A percentile compares a stretch with the other conserved stretches of the same genome.
Evolutionary conservation across 2,888 invertebrate species (phyloP).

Genomic region (Micoletzkya japonica): DNA sequence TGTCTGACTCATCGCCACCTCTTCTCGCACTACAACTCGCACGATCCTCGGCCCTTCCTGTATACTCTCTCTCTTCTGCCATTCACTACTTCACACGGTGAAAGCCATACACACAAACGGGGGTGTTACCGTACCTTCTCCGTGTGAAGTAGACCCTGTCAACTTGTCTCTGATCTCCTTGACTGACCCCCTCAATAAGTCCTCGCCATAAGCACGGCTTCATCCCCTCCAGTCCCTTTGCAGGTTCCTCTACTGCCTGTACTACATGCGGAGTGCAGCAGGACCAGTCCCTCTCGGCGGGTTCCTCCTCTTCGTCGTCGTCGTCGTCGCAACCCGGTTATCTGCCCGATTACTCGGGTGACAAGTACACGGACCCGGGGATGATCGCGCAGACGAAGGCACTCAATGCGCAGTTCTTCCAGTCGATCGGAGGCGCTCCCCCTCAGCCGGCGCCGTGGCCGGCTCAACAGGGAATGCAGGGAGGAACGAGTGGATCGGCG

Average conservation of each 20-base stretch:
- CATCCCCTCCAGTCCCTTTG: background rate
- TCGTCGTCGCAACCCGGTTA: slow-evolving; percentile 42
- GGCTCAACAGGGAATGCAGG: slow-evolving; percentile 22
- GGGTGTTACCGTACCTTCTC: too few relatives aligned
- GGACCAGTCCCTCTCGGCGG: background rate
- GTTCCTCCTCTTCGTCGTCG: background rate
- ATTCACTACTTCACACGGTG: too few relatives aligned
- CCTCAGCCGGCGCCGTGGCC: slow-evolving; percentile 24
- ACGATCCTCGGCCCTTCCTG: too few relatives aligned
- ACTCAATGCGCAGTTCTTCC: slow-evolving; percentile 37
- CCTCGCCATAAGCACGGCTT: slow-evolving; percentile 22
- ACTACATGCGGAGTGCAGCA: slow-evolving; percentile 1
- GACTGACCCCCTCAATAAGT: background rate
- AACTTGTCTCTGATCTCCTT: background rate
- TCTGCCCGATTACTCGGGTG: slow-evolving; percentile 58
- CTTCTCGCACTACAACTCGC: too few relatives aligned
- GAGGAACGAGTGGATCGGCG: background rate
- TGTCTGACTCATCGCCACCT: too few relatives aligned
- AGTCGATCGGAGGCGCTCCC: slow-evolving; percentile 30
- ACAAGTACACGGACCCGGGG: slow-evolving; percentile 52
- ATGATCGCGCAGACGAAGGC: slow-evolving; percentile 45
- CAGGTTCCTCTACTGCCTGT: slow-evolving; percentile 1
- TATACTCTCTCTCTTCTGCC: too few relatives aligned
- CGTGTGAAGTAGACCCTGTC: too few relatives aligned
- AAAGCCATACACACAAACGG: too few relatives aligned